Conservation (phyloP, 2,797 vertebrate genomes). For the Eupleurogrammus muticus region DNA sequence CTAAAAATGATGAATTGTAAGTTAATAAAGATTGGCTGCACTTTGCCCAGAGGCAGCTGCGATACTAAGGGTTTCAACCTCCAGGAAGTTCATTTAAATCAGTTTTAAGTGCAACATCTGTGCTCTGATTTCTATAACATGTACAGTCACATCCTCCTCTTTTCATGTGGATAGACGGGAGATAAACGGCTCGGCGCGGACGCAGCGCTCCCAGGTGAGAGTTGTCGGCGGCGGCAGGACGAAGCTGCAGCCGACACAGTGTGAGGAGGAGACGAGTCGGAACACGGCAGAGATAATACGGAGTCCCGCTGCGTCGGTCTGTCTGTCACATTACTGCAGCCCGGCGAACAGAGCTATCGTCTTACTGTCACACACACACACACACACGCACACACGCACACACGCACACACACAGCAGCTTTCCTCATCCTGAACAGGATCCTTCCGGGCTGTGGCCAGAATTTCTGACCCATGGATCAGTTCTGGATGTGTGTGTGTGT, state of each 20-base stretch:
- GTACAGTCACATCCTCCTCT: conserved; percentile 9
- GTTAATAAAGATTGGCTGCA: conserved; percentile 2
- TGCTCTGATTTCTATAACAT: not conserved
- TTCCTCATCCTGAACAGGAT: conserved; percentile 67
- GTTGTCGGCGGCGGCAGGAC: conserved; percentile 18
- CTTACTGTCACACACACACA: conserved; percentile 44
- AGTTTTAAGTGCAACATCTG: conserved; percentile 7
- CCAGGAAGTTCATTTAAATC: conserved; percentile 12
- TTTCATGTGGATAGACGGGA: not conserved
- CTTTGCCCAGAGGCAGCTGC: not conserved
- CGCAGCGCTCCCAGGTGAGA: conserved; percentile 6
- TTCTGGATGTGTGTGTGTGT: conserved; percentile 22
- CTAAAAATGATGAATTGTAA: not conserved
- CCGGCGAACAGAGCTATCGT: conserved; percentile 41
- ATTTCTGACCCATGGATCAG: conserved; percentile 69
- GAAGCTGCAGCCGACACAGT: not conserved
- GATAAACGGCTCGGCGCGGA: conserved; percentile 6
- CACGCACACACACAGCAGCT: conserved; percentile 53
- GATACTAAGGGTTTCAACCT: not conserved
- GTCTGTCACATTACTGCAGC: conserved; percentile 51
- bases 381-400: conserved; percentile 37
- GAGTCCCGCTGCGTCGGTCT: conserved; percentile 52
- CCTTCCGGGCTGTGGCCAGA: conserved; percentile 58
- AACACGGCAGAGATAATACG: conserved; percentile 43
- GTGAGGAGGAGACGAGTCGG: conserved; percentile 41